Conservation (phyloP, 2,888 invertebrate species). For the Perdita meconis region DNA sequence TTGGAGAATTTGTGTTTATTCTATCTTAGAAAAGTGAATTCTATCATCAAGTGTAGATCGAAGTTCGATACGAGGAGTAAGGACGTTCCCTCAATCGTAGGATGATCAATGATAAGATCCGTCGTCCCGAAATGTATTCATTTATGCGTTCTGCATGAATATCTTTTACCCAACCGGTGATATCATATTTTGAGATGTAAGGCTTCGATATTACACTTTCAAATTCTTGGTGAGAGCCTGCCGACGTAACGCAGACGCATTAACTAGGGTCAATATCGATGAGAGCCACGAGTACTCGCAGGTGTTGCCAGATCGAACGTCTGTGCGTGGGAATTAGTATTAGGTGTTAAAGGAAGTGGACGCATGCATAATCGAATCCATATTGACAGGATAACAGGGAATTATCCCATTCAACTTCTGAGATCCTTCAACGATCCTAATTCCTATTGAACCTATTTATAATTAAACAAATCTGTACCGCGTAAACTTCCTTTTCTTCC, state of each 20-base stretch:
- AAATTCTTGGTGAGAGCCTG: slow-evolving; percentile 39
- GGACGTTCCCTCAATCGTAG: slow-evolving; percentile 25
- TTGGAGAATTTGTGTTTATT: too few relatives aligned
- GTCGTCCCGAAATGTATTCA: slow-evolving; percentile 44
- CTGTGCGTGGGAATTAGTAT: slow-evolving; percentile 29
- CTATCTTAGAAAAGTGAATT: too few relatives aligned
- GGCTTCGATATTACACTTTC: slow-evolving; percentile 58
- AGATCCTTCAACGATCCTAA: too few relatives aligned
- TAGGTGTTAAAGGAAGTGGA: slow-evolving; percentile 23
- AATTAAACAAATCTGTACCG: too few relatives aligned
- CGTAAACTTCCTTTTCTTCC: too few relatives aligned
- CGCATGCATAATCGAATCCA: neutral
- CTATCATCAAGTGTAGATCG: too few relatives aligned
- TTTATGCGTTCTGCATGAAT: slow-evolving; percentile 56
- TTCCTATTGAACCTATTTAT: too few relatives aligned
- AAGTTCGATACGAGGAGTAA: neutral
- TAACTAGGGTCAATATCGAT: slow-evolving; percentile 50
- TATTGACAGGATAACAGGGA: too few relatives aligned
- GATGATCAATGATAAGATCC: slow-evolving; percentile 29
- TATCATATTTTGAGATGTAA: slow-evolving; percentile 53
- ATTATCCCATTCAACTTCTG: too few relatives aligned
- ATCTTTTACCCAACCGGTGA: slow-evolving; percentile 42
- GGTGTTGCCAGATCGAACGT: slow-evolving; percentile 40
- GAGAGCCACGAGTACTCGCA: slow-evolving; percentile 44
- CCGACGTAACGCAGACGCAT: slow-evolving; percentile 40